phyloP scores from a whole-genome alignment of 2,113 vertebrate species.

The Xenotilapia caudafasciata region DNA sequence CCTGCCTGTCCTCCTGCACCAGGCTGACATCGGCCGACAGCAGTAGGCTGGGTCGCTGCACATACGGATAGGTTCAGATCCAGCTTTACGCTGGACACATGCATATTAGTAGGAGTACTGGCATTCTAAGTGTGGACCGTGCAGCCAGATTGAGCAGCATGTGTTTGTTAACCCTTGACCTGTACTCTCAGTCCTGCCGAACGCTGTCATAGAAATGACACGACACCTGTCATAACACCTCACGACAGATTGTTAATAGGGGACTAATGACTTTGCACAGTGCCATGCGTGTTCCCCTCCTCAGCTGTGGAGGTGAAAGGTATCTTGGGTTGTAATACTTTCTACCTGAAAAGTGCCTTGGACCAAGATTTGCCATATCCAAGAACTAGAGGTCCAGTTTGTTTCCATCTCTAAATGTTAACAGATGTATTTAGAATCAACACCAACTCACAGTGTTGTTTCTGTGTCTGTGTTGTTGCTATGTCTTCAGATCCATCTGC shows the following conservation, averaged over 20 bases:
- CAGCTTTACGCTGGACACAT: background rate
- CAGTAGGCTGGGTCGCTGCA: conserved; percentile 12
- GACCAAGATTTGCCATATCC: background rate
- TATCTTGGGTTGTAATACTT: background rate
- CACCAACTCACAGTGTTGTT: background rate
- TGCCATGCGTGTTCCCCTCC: background rate
- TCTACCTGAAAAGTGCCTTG: background rate
- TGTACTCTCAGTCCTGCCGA: conserved; percentile 17
- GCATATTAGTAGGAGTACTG: background rate
- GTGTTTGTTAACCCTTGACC: conserved; percentile 64
- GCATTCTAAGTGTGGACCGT: conserved; percentile 21
- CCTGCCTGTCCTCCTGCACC: background rate
- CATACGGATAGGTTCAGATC: conserved; percentile 15
- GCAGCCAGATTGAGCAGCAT: conserved; percentile 53
- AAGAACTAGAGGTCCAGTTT: background rate
- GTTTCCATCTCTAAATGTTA: background rate
- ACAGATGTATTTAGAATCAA: conserved; percentile 8
- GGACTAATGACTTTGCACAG: conserved; percentile 57
- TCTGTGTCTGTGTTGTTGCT: background rate
- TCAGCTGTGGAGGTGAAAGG: conserved; percentile 13
- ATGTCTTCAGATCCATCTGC: conserved; percentile 80
- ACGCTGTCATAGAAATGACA: conserved; percentile 47
- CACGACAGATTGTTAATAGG: conserved; percentile 38
- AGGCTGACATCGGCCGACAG: conserved; percentile 17
- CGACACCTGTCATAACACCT: conserved; percentile 70